These are phyloP conservation scores for Celastrina argiolus DNA, from an alignment of 2,888 invertebrate genomes.

Conservation along the genomic window DNA sequence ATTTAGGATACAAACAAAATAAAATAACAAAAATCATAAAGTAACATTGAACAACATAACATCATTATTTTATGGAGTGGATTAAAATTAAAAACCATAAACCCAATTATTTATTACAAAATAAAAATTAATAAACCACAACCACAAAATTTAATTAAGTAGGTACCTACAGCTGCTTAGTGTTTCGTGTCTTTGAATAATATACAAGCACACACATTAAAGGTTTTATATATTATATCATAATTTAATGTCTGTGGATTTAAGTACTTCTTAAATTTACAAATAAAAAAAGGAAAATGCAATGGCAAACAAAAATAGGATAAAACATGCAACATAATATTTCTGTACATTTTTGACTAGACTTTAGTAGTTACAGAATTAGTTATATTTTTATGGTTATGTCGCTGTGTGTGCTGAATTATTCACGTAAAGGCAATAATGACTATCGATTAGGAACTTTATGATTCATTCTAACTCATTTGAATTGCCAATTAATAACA, in stretches of 20 bases:
- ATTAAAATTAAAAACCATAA: neutral
- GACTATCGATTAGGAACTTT: slow-evolving; percentile 7
- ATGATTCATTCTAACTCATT: neutral
- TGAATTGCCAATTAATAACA: neutral
- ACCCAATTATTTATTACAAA: slow-evolving; percentile 6
- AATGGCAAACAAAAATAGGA: neutral
- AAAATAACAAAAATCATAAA: neutral
- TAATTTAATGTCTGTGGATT: neutral
- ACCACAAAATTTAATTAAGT: neutral
- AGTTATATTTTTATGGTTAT: neutral
- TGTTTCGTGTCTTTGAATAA: neutral
- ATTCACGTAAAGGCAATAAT: neutral
- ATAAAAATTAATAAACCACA: slow-evolving; percentile 1
- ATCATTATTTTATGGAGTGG: neutral
- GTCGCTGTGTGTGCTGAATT: neutral
- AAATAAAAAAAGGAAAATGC: neutral
- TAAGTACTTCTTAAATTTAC: neutral
- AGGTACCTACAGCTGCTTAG: neutral
- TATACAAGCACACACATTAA: slow-evolving; percentile 6
- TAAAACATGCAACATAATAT: slow-evolving; percentile 2
- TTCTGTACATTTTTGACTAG: neutral
- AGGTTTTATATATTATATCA: neutral
- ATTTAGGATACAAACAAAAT: neutral
- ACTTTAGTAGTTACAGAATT: neutral
- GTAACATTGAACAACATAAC: neutral